Evolutionary conservation across 2,888 invertebrate genomes (phyloP).

Genomic region (Drosophila anomelani): DNA sequence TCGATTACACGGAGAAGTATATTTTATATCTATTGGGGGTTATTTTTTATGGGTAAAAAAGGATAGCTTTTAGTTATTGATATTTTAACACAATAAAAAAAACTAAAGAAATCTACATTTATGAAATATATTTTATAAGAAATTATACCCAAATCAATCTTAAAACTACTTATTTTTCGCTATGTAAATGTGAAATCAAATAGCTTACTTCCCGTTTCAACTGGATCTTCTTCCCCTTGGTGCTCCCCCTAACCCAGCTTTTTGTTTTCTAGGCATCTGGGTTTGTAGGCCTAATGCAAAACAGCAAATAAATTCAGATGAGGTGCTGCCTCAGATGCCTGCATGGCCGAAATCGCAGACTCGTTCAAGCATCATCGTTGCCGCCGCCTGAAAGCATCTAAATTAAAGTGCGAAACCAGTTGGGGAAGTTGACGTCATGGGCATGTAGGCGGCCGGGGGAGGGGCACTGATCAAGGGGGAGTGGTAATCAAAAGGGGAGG

Average conservation of each 20-base stretch:
- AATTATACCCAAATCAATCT: too few species aligned
- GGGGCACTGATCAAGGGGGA: slow-evolving; percentile 9
- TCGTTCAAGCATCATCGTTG: slow-evolving; percentile 53
- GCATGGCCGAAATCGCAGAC: slow-evolving; percentile 50
- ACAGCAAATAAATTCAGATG: slow-evolving; percentile 58
- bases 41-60: too few species aligned
- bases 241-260: not conserved
- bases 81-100: too few species aligned
- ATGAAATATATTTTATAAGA: too few species aligned
- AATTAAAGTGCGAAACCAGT: slow-evolving; percentile 73
- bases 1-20: not conserved
- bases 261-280: slow-evolving; percentile 78
- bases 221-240: slow-evolving; percentile 26
- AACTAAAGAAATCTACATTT: too few species aligned
- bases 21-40: too few species aligned
- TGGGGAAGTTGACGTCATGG: slow-evolving; percentile 68
- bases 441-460: slow-evolving; percentile 42
- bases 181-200: slow-evolving; percentile 21
- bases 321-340: slow-evolving; percentile 20
- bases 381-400: slow-evolving; percentile 71
- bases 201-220: slow-evolving; percentile 40
- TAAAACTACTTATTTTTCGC: not conserved
- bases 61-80: not conserved
- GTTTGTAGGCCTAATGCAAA: slow-evolving; percentile 80
- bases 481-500: slow-evolving; percentile 14